Conservation (phyloP, 2,797 vertebrate species). For the Dryobates pubescens region DNA sequence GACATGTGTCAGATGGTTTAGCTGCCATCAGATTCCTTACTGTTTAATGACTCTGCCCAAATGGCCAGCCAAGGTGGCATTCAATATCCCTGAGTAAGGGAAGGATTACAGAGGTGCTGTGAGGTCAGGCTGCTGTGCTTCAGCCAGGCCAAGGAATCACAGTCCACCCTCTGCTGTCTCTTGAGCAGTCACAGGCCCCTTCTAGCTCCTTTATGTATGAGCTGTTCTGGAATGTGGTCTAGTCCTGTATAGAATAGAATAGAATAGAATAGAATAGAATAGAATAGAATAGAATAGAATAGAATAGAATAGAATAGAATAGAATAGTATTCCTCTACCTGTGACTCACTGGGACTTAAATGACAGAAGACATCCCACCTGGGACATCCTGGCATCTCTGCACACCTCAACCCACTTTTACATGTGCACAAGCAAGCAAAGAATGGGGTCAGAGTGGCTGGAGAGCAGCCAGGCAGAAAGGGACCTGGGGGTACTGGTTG, state of each 20-base stretch:
- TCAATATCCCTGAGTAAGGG: not conserved
- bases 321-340: not conserved
- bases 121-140: conserved; percentile 9
- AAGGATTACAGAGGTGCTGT: not conserved
- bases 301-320: too few species aligned
- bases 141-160: not conserved
- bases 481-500: too few species aligned
- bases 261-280: too few species aligned
- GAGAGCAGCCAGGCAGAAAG: too few species aligned
- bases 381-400: fast-evolving
- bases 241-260: too few species aligned
- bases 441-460: too few species aligned
- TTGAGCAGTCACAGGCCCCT: not conserved
- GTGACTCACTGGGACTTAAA: not conserved
- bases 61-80: not conserved
- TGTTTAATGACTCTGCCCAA: not conserved
- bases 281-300: too few species aligned
- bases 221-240: not conserved
- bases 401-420: not conserved
- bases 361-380: not conserved
- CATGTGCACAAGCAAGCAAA: not conserved
- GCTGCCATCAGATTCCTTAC: not conserved
- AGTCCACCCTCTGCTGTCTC: fast-evolving
- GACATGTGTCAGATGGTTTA: not conserved
- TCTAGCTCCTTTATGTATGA: not conserved